These are phyloP conservation scores for Drosophila meridiana DNA, from an alignment of 2,888 invertebrate genomes.

Conservation along the genomic window DNA sequence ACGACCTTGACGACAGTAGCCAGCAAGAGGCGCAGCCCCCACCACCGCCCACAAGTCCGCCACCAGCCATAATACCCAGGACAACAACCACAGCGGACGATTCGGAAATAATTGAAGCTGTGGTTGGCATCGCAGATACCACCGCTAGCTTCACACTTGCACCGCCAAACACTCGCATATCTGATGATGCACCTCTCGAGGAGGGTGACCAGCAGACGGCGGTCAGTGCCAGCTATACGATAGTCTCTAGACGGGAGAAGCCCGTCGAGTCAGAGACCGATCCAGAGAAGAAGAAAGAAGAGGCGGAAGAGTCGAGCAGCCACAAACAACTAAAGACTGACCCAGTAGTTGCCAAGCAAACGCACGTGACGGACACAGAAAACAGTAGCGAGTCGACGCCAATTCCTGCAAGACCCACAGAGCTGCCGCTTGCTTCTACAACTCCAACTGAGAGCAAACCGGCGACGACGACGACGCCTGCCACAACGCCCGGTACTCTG, in stretches of 20 bases:
- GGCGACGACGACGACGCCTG: slow-evolving; percentile 37
- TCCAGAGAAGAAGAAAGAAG: slow-evolving; percentile 17
- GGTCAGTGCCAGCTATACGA: slow-evolving; percentile 80
- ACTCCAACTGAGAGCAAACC: slow-evolving; percentile 31
- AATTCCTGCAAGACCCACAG: slow-evolving; percentile 55
- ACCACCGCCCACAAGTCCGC: slow-evolving; percentile 81
- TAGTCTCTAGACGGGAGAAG: slow-evolving; percentile 75
- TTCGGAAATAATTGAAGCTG: slow-evolving; percentile 66
- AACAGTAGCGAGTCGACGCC: slow-evolving; percentile 15
- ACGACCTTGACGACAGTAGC: slow-evolving; percentile 47
- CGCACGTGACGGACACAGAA: slow-evolving; percentile 19
- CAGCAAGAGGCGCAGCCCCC: slow-evolving; percentile 82
- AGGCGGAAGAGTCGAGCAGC: slow-evolving; percentile 34
- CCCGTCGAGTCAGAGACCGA: slow-evolving; percentile 38
- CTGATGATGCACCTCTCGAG: slow-evolving; percentile 27
- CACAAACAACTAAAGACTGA: slow-evolving; percentile 72
- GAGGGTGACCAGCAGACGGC: slow-evolving; percentile 52
- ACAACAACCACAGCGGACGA: slow-evolving; percentile 84
- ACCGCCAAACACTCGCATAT: slow-evolving; percentile 56
- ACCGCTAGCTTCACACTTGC: slow-evolving; percentile 82
- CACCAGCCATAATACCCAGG: slow-evolving; percentile 80
- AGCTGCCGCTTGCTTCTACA: slow-evolving; percentile 45
- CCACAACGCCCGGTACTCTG: slow-evolving; percentile 81
- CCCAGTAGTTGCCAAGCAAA: slow-evolving; percentile 42
- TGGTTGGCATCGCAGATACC: slow-evolving; percentile 67